These are phyloP conservation scores for Meloidogyne chitwoodi DNA, from an alignment of 1,140 invertebrate species.

Conservation along the genomic window DNA sequence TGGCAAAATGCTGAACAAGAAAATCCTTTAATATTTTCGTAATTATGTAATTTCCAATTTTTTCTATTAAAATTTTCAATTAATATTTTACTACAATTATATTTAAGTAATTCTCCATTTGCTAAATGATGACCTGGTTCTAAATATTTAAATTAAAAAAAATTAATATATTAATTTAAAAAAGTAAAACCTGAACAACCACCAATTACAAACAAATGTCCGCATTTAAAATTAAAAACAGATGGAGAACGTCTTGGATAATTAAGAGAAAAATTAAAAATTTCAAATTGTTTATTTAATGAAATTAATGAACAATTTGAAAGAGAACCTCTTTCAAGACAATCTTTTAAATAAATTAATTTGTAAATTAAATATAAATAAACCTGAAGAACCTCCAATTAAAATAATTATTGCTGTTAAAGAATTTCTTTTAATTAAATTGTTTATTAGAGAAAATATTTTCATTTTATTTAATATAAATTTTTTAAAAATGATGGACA, in stretches of 20 bases:
- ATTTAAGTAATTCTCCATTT: neutral
- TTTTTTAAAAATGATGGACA: neutral
- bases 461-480: neutral
- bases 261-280: neutral
- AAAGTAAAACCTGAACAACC: neutral
- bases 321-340: neutral
- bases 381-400: neutral
- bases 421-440: neutral
- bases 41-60: neutral
- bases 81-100: neutral
- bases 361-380: neutral
- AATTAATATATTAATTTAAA: neutral
- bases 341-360: neutral
- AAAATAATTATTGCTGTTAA: neutral
- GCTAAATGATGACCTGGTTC: neutral
- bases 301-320: neutral
- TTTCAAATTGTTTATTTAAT: neutral
- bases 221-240: neutral
- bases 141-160: neutral
- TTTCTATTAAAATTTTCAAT: neutral
- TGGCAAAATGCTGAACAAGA: neutral
- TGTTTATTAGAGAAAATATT: neutral
- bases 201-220: neutral
- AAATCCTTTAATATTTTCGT: neutral
- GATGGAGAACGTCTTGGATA: neutral